Evolutionary conservation across 2,113 vertebrate species (phyloP).

Genomic region (Poicephalus gulielmi): DNA sequence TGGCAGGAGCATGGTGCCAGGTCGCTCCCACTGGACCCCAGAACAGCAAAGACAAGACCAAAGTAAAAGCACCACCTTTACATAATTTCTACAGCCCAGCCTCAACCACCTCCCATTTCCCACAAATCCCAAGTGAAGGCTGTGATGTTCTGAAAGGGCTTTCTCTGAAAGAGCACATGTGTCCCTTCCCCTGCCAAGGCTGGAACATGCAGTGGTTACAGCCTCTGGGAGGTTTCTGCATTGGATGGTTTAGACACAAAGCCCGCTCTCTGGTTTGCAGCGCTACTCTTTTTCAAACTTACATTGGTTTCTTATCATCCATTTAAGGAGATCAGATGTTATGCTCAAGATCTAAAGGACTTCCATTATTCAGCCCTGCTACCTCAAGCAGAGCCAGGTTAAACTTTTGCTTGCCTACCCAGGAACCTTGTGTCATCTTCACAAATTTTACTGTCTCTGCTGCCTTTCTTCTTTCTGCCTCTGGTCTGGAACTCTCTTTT

Average conservation of each 20-base stretch:
- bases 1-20: neutral
- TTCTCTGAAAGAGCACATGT: accelerated
- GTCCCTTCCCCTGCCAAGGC: neutral
- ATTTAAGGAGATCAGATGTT: neutral
- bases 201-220: neutral
- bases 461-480: neutral
- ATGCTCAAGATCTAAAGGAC: neutral
- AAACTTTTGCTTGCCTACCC: neutral
- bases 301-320: neutral
- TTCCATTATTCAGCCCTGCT: neutral
- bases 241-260: neutral
- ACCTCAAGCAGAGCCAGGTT: neutral
- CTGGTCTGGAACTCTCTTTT: slow-evolving; percentile 1
- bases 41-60: neutral
- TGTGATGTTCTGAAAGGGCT: accelerated
- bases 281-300: neutral
- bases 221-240: neutral
- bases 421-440: neutral
- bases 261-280: neutral
- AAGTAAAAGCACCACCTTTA: neutral
- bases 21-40: neutral
- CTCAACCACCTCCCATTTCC: neutral
- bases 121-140: neutral
- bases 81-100: neutral
- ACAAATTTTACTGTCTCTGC: neutral